phyloP scores from a whole-genome alignment of 92 coral and sea anemone genomes.

The Desmophyllum pertusum region DNA sequence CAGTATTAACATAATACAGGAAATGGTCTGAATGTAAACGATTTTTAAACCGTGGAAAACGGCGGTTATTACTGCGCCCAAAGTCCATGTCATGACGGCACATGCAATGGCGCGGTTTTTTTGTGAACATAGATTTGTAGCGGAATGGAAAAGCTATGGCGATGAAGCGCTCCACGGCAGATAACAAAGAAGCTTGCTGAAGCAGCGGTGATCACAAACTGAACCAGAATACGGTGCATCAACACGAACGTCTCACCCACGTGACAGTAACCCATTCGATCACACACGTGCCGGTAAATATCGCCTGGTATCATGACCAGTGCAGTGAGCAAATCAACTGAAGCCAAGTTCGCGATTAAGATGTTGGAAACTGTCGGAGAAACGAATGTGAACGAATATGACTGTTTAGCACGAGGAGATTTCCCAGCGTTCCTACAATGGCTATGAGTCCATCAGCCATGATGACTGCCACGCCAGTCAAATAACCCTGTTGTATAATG shows the following conservation, averaged over 20 bases:
- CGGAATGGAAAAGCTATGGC: constrained; percentile 43
- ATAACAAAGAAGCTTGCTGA: constrained; percentile 27
- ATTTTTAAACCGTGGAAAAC: constrained; percentile 25
- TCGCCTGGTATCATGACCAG: constrained; percentile 38
- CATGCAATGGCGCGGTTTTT: constrained; percentile 12
- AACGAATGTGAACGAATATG: constrained; percentile 33
- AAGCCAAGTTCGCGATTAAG: constrained; percentile 37
- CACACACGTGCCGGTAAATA: constrained; percentile 27
- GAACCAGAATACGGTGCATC: constrained; percentile 20
- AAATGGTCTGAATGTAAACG: not conserved
- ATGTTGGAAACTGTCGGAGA: constrained; percentile 44
- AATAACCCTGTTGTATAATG: constrained; percentile 2
- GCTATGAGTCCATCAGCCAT: constrained; percentile 24
- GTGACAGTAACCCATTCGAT: constrained; percentile 25
- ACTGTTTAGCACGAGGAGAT: constrained; percentile 34
- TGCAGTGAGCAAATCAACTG: constrained; percentile 23
- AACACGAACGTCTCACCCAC: not conserved
- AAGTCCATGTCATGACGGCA: constrained; percentile 20
- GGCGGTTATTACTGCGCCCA: constrained; percentile 21
- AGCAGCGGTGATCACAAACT: constrained; percentile 32
- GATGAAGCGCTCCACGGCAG: constrained; percentile 34
- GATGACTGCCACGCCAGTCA: constrained; percentile 9
- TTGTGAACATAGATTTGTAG: constrained; percentile 31
- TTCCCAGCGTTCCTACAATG: constrained; percentile 29
- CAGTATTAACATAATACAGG: constrained; percentile 10